Evolutionary conservation across 2,113 vertebrate genomes (phyloP), one percentile per base, ranked within the genome.

Genomic region (Aythya baeri): DNA sequence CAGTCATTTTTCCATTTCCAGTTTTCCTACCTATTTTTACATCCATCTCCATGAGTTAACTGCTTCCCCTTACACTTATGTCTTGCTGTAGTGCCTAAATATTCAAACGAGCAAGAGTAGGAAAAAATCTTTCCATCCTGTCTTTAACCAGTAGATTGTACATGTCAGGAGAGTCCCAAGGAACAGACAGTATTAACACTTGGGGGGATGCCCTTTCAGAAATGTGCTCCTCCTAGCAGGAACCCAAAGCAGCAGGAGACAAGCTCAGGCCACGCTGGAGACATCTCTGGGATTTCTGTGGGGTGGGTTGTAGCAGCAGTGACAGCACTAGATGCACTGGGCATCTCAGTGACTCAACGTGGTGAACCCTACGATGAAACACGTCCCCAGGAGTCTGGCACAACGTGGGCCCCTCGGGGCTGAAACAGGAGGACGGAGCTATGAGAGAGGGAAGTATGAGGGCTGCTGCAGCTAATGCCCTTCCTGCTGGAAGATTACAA

Each of bases 401-500:
- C 43, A 71, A 67, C 27, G 7, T 4, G 52, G 43, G 61, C 9
- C 31, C 7, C 73, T 72, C 34, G 34, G 65, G 77, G 13, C n/a
- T 83, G 58, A 68, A 70, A 78, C 41, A 70, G 63, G 32, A 92
- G 27, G 77, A 66, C 54, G 43, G 61, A 58, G 43, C 36, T 52
- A 15, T 43, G 46, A 2, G 44, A 38, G 31, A 74, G 71, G 67
- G 66, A 86, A 57, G 44, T 32, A 31, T 62, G 90, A 93, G 70
- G 57, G 91, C 74, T 88, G 84, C 93, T 88, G 80, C 93, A 88
- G 83, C 82, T 87, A 92, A 95, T 80, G 82, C 58, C 74, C 80
- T 84, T 94, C 86, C 78, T 94, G 82, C 72, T 88, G 46, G 88
- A 95, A 95, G 90, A 80, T 90, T 67, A 66, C n/a, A 73, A 87